A percentile compares a stretch with the other conserved stretches of the same genome.
Conservation (phyloP, 2,888 invertebrate species). For the Coleophora flavipennella region DNA sequence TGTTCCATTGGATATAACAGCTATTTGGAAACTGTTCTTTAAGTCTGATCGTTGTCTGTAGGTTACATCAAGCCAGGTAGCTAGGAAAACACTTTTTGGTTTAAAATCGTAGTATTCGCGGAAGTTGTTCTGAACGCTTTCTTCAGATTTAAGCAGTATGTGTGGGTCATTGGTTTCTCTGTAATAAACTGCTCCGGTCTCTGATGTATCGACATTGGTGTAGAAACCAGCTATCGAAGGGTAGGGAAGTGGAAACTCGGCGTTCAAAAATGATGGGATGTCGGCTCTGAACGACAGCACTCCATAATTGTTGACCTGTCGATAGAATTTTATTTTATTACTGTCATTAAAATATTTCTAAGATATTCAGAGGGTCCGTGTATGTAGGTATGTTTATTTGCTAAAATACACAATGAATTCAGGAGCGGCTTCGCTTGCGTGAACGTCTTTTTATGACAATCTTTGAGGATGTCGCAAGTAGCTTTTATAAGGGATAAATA, state of each 20-base stretch:
- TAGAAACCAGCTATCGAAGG: constrained; percentile 93
- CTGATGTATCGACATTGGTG: constrained; percentile 89
- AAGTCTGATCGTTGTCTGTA: constrained; percentile 81
- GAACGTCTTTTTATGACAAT: too few relatives aligned
- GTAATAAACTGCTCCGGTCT: constrained; percentile 81
- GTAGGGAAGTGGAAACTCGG: constrained; percentile 91
- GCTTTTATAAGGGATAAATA: too few relatives aligned
- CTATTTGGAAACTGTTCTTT: constrained; percentile 89
- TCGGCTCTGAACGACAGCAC: constrained; percentile 91
- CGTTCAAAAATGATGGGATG: constrained; percentile 87
- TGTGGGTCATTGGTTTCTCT: constrained; percentile 76
- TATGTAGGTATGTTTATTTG: too few relatives aligned
- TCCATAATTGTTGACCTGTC: constrained; percentile 92
- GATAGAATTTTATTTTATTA: constrained; percentile 14
- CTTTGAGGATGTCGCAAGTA: too few relatives aligned
- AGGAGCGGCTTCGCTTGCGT: too few relatives aligned
- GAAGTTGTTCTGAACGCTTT: constrained; percentile 82
- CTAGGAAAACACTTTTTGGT: constrained; percentile 85
- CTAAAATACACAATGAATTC: too few relatives aligned
- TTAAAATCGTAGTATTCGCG: constrained; percentile 80
- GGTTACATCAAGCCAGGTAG: constrained; percentile 93
- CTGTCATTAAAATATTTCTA: too few relatives aligned
- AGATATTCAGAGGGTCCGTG: too few relatives aligned
- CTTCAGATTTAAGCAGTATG: constrained; percentile 77
- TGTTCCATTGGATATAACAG: constrained; percentile 78